Conservation (phyloP, 2,113 vertebrate genomes). For the Platichthys stellatus region DNA sequence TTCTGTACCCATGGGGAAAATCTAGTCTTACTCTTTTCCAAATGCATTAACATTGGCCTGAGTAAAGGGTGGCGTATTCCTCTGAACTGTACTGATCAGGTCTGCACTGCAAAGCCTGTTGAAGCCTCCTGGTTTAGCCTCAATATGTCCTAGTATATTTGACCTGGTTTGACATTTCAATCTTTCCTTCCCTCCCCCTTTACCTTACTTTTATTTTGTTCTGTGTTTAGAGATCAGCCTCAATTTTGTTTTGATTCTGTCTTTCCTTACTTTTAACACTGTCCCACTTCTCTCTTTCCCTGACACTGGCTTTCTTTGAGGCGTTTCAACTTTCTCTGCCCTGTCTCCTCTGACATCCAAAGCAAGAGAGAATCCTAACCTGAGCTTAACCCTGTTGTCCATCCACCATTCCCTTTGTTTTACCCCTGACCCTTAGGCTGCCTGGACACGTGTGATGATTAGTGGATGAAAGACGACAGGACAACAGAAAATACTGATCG, state of each 20-base stretch:
- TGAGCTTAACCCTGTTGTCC: slow-evolving; percentile 6
- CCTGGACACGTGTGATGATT: neutral
- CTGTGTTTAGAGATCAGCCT: too few relatives aligned
- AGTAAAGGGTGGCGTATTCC: slow-evolving; percentile 30
- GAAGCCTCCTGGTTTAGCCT: neutral
- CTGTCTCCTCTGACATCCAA: slow-evolving; percentile 2
- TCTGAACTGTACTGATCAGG: neutral
- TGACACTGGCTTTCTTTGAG: neutral
- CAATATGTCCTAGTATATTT: neutral
- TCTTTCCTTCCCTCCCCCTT: neutral
- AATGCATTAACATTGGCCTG: slow-evolving; percentile 9
- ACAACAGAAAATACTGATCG: neutral
- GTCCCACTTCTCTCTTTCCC: neutral
- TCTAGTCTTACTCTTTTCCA: slow-evolving; percentile 17
- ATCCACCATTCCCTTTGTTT: neutral
- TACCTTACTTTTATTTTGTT: neutral
- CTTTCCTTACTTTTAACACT: neutral
- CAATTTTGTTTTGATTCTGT: neutral
- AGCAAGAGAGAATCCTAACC: neutral
- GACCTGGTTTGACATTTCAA: neutral
- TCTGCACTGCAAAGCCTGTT: neutral
- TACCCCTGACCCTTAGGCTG: neutral
- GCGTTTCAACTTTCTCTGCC: slow-evolving; percentile 26
- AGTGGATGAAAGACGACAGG: neutral
- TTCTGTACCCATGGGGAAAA: neutral